These are phyloP conservation scores for Melanargia galathea DNA, from an alignment of 2,888 invertebrate species.

Conservation along the genomic window DNA sequence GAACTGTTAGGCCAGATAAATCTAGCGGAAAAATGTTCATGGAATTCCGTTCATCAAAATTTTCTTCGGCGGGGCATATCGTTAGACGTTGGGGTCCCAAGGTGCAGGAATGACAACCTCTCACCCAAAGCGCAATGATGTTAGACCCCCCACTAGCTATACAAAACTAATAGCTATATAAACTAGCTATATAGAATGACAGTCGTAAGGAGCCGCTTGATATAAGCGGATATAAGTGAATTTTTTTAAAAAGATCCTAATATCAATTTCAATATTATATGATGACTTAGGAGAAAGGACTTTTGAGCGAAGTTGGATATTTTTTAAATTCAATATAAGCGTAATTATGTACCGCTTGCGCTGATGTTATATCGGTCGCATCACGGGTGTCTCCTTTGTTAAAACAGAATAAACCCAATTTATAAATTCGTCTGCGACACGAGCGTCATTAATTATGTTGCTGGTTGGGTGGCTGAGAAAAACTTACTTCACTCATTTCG, in stretches of 20 bases:
- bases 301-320: background rate
- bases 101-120: too few species aligned
- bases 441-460: slow-evolving; percentile 82
- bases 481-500: slow-evolving; percentile 81
- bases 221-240: too few species aligned
- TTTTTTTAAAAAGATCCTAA: background rate
- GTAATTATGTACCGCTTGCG: slow-evolving; percentile 59
- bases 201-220: too few species aligned
- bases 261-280: background rate
- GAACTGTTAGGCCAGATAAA: too few species aligned
- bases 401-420: slow-evolving; percentile 77
- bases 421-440: slow-evolving; percentile 81
- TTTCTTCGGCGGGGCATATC: too few species aligned
- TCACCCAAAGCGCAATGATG: too few species aligned
- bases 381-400: slow-evolving; percentile 73
- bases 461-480: slow-evolving; percentile 82
- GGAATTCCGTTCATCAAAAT: too few species aligned
- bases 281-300: background rate
- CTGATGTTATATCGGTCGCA: slow-evolving; percentile 61
- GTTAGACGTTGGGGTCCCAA: too few species aligned
- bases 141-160: too few species aligned
- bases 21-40: too few species aligned
- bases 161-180: too few species aligned
- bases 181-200: too few species aligned
- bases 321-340: slow-evolving; percentile 29